phyloP scores from a whole-genome alignment of 2,797 vertebrate species.

The Amphiprion clarkii region DNA sequence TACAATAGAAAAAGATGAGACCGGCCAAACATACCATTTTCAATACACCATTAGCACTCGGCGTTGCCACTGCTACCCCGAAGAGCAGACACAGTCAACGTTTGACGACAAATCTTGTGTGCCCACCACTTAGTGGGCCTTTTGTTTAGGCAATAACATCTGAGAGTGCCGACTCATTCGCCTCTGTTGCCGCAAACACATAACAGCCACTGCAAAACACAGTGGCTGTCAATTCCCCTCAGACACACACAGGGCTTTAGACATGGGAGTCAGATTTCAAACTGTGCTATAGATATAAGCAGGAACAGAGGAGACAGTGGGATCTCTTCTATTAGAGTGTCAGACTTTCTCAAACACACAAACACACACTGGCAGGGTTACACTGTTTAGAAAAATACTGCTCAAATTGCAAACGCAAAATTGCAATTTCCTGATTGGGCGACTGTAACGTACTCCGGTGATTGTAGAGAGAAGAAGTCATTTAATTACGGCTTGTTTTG shows the following conservation, averaged over 20 bases:
- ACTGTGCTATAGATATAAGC: constrained; percentile 66
- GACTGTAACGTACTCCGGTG: constrained; percentile 23
- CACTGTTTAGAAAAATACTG: constrained; percentile 28
- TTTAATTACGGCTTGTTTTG: constrained; percentile 60
- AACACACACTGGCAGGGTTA: constrained; percentile 46
- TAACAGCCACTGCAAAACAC: constrained; percentile 78
- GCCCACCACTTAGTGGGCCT: constrained; percentile 63
- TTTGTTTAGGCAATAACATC: constrained; percentile 80
- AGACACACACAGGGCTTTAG: constrained; percentile 66
- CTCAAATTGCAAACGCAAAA: constrained; percentile 52
- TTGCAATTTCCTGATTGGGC: constrained; percentile 20
- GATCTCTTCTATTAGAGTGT: constrained; percentile 55
- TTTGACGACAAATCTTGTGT: constrained; percentile 65
- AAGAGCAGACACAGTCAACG: constrained; percentile 52
- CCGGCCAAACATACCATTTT: constrained; percentile 58
- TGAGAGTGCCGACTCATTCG: constrained; percentile 58
- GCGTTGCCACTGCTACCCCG: constrained; percentile 31
- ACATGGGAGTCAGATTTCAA: constrained; percentile 80
- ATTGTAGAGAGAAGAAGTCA: constrained; percentile 13
- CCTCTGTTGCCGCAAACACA: constrained; percentile 79
- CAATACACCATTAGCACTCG: constrained; percentile 62
- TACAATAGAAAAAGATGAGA: constrained; percentile 58
- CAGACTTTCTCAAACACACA: constrained; percentile 40
- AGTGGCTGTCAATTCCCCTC: constrained; percentile 77
- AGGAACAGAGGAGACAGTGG: constrained; percentile 49